Evolutionary conservation across 2,113 vertebrate species (phyloP).

Genomic region (Mustela lutreola): DNA sequence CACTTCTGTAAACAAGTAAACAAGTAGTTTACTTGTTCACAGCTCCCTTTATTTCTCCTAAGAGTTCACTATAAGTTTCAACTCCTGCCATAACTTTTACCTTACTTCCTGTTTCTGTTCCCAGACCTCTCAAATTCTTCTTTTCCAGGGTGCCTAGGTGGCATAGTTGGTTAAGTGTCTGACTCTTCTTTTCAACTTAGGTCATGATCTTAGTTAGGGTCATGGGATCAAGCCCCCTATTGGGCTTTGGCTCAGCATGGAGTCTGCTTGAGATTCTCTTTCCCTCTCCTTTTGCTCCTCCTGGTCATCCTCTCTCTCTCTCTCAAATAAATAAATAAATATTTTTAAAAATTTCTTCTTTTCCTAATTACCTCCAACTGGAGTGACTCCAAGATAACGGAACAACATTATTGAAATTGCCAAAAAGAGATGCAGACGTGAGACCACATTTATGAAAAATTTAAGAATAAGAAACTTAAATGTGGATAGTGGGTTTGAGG

Average conservation of each 20-base stretch:
- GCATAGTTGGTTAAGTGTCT: neutral
- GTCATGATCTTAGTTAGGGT: no score
- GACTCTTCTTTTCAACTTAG: no score
- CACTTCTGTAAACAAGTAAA: neutral
- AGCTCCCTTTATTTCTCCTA: neutral
- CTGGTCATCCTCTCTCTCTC: no score
- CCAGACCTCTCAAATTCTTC: neutral
- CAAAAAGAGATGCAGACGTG: slow-evolving; percentile 31
- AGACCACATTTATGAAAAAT: neutral
- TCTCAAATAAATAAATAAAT: no score
- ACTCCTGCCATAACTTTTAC: neutral
- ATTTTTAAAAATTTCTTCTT: neutral
- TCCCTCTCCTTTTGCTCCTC: no score
- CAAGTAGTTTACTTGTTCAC: neutral
- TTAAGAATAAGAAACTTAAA: neutral
- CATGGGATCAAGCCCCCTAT: no score
- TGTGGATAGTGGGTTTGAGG: neutral
- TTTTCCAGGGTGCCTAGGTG: neutral
- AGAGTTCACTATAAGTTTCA: neutral
- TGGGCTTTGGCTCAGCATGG: neutral
- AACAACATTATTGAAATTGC: neutral
- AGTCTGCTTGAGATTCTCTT: neutral
- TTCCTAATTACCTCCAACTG: neutral
- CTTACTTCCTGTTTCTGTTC: neutral
- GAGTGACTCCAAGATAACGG: neutral